Base-by-base conservation (phyloP, 2,113 vertebrate genomes). In the Seriola dumerili region DNA sequence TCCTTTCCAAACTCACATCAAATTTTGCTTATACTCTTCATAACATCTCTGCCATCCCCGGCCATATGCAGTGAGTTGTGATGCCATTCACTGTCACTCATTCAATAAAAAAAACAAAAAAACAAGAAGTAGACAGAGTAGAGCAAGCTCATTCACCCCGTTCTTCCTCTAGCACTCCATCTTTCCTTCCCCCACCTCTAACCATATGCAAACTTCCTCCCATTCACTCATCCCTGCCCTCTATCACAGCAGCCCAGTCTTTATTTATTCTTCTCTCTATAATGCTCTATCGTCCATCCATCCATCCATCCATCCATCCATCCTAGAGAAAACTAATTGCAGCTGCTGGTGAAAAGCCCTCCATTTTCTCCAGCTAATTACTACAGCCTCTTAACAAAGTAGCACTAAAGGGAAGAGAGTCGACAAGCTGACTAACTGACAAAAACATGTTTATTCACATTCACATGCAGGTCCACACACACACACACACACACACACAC, bases 361-460 rank as follows among this genome's bases (percentile, higher is more conserved):
- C 80, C 80, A 87, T 91, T 91, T 90, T 76, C 83, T 85, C 86
- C 72, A 76, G 76, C 87, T 93, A 93, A 92, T 93, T 92, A 92
- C 90, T 89, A 67, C 83, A 86, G 75, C 73, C 84, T 88, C 90
- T 92, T 89, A 81, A 92, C 85, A 90, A 87, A 92, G 88, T 64
- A 85, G 85, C 76, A 44, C 72, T 73, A 76, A 88, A 80, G 61
- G 62, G 78, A 76, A 70, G 82, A 76, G 86, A 88, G 78, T 61
- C 55, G 36, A 85, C 71, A 79, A 72, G 79, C 72, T 29, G 29
- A 50, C 85, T 29, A 29, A 73, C 70, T 85, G 76, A 75, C 58
- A 76, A 74, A 62, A 67, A 68, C 83, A 74, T 0, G 55, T 48
- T 65, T 66, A 72, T 38, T 87, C 80, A 5, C 77, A 72, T 61